Base-by-base conservation (phyloP, 2,113 vertebrate genomes). In the Neogobius melanostomus region DNA sequence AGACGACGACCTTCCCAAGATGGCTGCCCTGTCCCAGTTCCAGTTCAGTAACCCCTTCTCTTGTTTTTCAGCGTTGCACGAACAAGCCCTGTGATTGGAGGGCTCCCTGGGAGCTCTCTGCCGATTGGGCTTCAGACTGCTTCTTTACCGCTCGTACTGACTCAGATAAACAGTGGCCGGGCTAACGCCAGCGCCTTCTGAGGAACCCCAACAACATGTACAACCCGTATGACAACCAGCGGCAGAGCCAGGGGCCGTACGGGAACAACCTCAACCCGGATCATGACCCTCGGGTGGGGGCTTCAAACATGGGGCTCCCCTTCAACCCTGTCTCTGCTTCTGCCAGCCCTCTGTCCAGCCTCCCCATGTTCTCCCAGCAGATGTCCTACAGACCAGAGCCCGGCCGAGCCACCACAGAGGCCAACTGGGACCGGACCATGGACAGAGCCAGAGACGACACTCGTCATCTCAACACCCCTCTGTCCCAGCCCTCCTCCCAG, bases 11-110 rank as follows among this genome's bases (percentile, higher is more conserved):
- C 61, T 64, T n/a, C 16, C 45, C 2, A 11, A 49, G n/a, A 56
- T 68, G 44, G 72, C 64, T 59, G 66, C 62, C 28, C 28, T 36
- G 28, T 36, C 60, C 17, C 61, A 15, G 6, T 57, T 53, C 46
- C 72, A 57, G 69, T 64, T 79, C 21, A 95, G 87, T 92, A 92
- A 96, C 92, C 90, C 92, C 56, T 79, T 69, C 77, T 82, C 77
- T 36, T 80, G 59, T 80, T 74, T 98, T 94, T 92, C 95, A 98
- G 96, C 95, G 94, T 95, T 97, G 93, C 95, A 85, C 95, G 96
- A 93, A 64, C 67, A 1, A 68, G 64, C 70, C 69, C 70, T 15
- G 68, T 83, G 0, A 47, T 86, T 16, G 73, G 83, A 69, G 82
- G 74, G 72, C 66, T 85, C 52, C 50, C 76, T 89, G 94, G 92